phyloP scores from a whole-genome alignment of 1,140 invertebrate genomes.

The Elymnias hypermnestra region DNA sequence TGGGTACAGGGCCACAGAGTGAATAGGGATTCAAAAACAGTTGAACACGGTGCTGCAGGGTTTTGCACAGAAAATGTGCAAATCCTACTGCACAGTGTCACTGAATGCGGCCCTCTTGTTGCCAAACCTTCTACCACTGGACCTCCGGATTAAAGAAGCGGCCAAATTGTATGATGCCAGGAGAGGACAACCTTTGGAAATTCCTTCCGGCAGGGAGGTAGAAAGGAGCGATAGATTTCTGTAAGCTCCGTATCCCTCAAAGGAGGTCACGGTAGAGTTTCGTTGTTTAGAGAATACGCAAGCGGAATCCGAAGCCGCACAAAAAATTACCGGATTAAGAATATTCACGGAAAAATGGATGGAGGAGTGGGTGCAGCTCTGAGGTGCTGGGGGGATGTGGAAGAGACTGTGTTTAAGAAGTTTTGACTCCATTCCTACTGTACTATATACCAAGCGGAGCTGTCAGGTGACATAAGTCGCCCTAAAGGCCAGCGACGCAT shows the following conservation, averaged over 20 bases:
- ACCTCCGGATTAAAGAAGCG: neutral
- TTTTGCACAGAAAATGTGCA: constrained; percentile 4
- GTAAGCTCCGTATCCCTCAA: neutral
- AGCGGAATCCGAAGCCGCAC: no score
- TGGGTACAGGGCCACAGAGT: constrained; percentile 21
- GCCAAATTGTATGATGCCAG: neutral
- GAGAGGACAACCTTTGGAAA: neutral
- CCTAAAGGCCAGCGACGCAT: no score
- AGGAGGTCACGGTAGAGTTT: no score
- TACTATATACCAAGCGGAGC: no score
- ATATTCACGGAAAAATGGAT: no score
- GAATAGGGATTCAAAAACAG: neutral
- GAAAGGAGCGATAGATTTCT: neutral
- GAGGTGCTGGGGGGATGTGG: no score
- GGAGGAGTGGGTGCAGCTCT: no score
- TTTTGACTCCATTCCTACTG: no score
- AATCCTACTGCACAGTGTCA: constrained; percentile 2
- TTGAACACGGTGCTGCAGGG: neutral
- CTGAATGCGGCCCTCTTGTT: neutral
- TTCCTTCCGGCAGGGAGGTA: neutral
- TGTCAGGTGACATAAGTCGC: no score
- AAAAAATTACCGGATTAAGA: no score
- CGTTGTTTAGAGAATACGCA: no score
- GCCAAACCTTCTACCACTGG: neutral
- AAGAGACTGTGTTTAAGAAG: no score